A percentile compares a stretch with the other conserved stretches of the same genome.
These are phyloP conservation scores for Drosophila hamatofila DNA, from an alignment of 2,888 invertebrate genomes.

Conservation along the genomic window DNA sequence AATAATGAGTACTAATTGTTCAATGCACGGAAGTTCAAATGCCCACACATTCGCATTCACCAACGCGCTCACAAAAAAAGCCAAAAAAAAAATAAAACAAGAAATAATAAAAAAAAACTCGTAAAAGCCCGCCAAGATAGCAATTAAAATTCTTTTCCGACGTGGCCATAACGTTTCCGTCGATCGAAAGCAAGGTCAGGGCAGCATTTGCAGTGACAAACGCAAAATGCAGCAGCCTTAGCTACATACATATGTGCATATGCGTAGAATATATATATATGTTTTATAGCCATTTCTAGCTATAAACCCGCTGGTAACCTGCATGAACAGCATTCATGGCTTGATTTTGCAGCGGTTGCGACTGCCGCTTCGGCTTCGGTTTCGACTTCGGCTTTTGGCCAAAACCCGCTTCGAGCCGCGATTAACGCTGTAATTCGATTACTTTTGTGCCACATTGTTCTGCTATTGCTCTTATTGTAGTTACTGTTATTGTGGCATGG, in stretches of 20 bases:
- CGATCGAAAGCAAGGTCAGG: constrained; percentile 76
- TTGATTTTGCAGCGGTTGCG: constrained; percentile 25
- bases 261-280: not conserved
- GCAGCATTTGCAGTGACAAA: constrained; percentile 64
- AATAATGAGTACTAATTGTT: constrained; percentile 76
- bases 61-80: constrained; percentile 26
- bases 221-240: constrained; percentile 46
- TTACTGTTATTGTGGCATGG: constrained; percentile 43
- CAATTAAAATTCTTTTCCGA: constrained; percentile 66
- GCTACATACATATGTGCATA: constrained; percentile 10
- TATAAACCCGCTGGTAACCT: constrained; percentile 39
- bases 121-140: constrained; percentile 33
- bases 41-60: constrained; percentile 30
- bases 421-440: constrained; percentile 79
- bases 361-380: constrained; percentile 54
- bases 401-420: constrained; percentile 75
- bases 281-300: constrained; percentile 28
- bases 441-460: constrained; percentile 77
- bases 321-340: constrained; percentile 52
- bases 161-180: constrained; percentile 36
- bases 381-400: constrained; percentile 61
- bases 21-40: constrained; percentile 65
- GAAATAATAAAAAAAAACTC: constrained; percentile 13
- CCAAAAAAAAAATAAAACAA: constrained; percentile 17
- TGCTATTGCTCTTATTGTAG: constrained; percentile 66